Evolutionary conservation across 1,140 invertebrate species (phyloP).

Genomic region (Drosophila kanapiae): DNA sequence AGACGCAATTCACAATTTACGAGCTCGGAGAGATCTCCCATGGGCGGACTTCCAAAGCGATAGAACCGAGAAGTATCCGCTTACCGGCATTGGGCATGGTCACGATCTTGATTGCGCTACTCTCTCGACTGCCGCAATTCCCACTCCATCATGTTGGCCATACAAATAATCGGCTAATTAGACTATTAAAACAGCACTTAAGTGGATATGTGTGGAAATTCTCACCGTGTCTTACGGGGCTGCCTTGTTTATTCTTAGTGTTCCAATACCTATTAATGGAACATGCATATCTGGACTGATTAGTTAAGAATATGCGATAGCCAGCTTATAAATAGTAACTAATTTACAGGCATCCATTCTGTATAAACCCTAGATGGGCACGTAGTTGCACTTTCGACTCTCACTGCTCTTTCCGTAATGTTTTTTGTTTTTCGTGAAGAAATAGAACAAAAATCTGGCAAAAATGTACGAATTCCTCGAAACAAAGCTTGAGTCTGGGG

Average conservation of each 20-base stretch:
- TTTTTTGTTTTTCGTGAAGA: too few relatives aligned
- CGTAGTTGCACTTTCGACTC: too few relatives aligned
- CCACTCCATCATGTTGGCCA: constrained; percentile 22
- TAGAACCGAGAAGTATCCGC: constrained; percentile 26
- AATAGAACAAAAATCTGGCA: too few relatives aligned
- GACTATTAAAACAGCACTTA: constrained; percentile 35
- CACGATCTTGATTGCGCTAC: constrained; percentile 28
- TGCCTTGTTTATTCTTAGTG: not conserved
- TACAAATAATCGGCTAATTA: constrained; percentile 29
- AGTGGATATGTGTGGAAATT: constrained; percentile 12
- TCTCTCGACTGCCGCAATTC: constrained; percentile 15
- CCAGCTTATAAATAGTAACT: not conserved
- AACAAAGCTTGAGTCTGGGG: too few relatives aligned
- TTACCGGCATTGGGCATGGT: constrained; percentile 20
- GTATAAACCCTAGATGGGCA: too few relatives aligned
- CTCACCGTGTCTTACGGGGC: constrained; percentile 1
- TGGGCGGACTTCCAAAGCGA: not conserved
- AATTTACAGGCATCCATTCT: not conserved
- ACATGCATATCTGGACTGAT: constrained; percentile 1
- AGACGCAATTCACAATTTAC: constrained; percentile 24
- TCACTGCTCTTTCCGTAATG: too few relatives aligned
- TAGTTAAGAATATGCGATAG: constrained; percentile 10
- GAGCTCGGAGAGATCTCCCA: constrained; percentile 2
- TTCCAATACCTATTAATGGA: constrained; percentile 3
- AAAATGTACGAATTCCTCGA: too few relatives aligned